A percentile compares a stretch with the other conserved stretches of the same genome.
These are phyloP conservation scores for Leuciscus waleckii DNA, from an alignment of 2,797 vertebrate species.

Conservation along the genomic window DNA sequence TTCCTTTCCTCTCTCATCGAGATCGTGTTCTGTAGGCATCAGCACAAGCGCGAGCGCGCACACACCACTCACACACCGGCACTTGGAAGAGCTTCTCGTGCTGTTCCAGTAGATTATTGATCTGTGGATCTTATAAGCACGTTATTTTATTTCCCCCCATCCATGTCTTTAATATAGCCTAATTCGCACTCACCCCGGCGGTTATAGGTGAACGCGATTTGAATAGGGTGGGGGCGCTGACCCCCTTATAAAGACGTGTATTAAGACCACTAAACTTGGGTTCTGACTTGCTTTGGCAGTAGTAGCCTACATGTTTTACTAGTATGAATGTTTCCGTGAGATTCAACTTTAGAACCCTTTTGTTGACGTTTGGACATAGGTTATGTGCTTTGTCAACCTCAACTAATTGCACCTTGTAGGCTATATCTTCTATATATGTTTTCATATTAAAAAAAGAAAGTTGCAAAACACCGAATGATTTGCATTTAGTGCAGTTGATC, in stretches of 20 bases:
- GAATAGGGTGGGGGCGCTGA: background rate
- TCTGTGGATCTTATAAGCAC: background rate
- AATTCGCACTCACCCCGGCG: background rate
- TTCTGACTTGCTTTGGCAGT: background rate
- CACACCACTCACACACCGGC: background rate
- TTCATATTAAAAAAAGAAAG: too few species aligned
- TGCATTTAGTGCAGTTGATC: background rate
- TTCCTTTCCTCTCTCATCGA: background rate
- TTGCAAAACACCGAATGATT: background rate
- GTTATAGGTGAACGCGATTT: background rate
- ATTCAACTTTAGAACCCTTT: background rate
- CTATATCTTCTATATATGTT: too few species aligned
- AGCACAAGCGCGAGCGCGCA: background rate
- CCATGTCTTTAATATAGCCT: background rate
- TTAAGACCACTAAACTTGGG: background rate
- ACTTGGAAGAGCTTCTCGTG: background rate
- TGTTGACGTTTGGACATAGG: background rate
- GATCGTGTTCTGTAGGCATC: conserved; percentile 43
- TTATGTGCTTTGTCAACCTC: background rate
- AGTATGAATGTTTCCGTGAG: background rate
- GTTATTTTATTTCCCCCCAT: background rate
- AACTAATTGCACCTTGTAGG: background rate
- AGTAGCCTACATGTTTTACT: background rate
- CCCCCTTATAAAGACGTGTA: background rate
- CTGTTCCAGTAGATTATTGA: conserved; percentile 31